phyloP scores from a whole-genome alignment of 2,113 vertebrate species.

The Hystrix brachyura region DNA sequence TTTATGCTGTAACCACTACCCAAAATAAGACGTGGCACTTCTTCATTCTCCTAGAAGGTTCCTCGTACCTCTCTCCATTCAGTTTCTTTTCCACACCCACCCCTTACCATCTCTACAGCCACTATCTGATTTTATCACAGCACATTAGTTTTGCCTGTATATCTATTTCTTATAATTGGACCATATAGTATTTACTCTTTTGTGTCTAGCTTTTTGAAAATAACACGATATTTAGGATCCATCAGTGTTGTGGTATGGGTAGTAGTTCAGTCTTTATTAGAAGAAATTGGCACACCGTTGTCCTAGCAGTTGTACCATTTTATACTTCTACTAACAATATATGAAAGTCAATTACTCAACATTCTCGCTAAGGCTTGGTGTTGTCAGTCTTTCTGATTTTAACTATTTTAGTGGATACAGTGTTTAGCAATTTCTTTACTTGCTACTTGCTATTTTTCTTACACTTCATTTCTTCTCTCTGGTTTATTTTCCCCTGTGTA shows the following conservation, averaged over 20 bases:
- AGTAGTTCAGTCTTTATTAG: background rate
- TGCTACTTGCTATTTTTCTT: background rate
- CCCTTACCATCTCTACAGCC: background rate
- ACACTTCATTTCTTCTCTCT: background rate
- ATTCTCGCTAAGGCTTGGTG: background rate
- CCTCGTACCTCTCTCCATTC: background rate
- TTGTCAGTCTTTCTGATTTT: background rate
- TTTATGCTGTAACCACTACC: background rate
- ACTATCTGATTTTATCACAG: background rate
- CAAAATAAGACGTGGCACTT: background rate
- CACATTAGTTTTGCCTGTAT: background rate
- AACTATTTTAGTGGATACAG: too few species aligned
- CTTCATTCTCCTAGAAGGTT: background rate
- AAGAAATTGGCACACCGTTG: background rate
- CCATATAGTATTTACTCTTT: background rate
- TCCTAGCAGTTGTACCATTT: background rate
- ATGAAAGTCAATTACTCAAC: background rate
- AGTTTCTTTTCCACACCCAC: background rate
- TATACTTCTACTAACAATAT: background rate
- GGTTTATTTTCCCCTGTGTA: background rate
- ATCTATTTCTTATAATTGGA: background rate
- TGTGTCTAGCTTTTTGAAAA: conserved; percentile 10
- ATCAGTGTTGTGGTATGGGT: background rate
- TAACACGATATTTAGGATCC: background rate
- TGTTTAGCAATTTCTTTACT: background rate